A percentile compares a stretch with the other conserved stretches of the same genome.
phyloP scores from a whole-genome alignment of 2,888 invertebrate species.

The Lapara coniferarum region DNA sequence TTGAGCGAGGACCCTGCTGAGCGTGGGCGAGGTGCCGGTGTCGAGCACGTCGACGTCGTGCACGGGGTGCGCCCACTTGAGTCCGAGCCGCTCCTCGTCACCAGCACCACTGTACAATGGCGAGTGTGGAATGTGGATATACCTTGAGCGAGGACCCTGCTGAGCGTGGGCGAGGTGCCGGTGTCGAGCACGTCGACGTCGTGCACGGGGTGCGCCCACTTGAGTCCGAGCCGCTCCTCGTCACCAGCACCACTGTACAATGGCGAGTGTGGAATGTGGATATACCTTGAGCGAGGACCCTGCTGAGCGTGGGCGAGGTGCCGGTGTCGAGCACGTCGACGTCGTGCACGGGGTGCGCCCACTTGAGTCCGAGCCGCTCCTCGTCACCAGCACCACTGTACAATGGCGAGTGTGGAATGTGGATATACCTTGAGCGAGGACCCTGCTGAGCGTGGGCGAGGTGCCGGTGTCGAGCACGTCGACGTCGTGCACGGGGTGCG shows the following conservation, averaged over 20 bases:
- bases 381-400: slow-evolving; percentile 79
- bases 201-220: slow-evolving; percentile 94
- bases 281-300: slow-evolving; percentile 89
- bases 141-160: slow-evolving; percentile 91
- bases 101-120: too few species aligned
- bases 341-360: slow-evolving; percentile 94
- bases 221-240: slow-evolving; percentile 89
- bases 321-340: slow-evolving; percentile 94
- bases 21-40: slow-evolving; percentile 91
- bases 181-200: slow-evolving; percentile 94
- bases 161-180: slow-evolving; percentile 92
- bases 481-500: slow-evolving; percentile 92
- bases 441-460: slow-evolving; percentile 91
- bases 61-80: slow-evolving; percentile 95
- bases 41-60: slow-evolving; percentile 94
- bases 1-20: slow-evolving; percentile 91
- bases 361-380: slow-evolving; percentile 92
- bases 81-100: slow-evolving; percentile 87
- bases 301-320: slow-evolving; percentile 91
- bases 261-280: too few species aligned
- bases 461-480: slow-evolving; percentile 93
- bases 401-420: too few species aligned
- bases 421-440: slow-evolving; percentile 88
- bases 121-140: background rate
- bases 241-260: slow-evolving; percentile 77